Evolutionary conservation across 2,888 invertebrate species (phyloP).

Genomic region (Drosophila colorata): DNA sequence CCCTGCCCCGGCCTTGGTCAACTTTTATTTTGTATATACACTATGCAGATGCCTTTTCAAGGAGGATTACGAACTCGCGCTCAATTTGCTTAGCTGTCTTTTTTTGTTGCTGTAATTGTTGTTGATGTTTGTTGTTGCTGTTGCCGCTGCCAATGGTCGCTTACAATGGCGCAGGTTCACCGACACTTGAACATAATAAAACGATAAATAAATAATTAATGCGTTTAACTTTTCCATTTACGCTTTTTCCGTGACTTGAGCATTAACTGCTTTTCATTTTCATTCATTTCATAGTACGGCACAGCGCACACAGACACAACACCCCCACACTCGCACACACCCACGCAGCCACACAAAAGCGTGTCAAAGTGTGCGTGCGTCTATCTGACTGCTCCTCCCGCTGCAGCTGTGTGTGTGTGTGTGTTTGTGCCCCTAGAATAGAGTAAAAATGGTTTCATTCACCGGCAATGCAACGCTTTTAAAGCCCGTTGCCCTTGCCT

Average conservation of each 20-base stretch:
- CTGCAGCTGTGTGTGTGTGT: slow-evolving; percentile 3
- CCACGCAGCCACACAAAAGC: slow-evolving; percentile 44
- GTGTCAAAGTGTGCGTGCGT: slow-evolving; percentile 38
- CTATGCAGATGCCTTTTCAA: slow-evolving; percentile 38
- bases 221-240: slow-evolving; percentile 81
- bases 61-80: slow-evolving; percentile 59
- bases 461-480: slow-evolving; percentile 48
- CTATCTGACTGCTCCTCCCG: slow-evolving; percentile 23
- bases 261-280: slow-evolving; percentile 79
- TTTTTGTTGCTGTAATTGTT: slow-evolving; percentile 31
- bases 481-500: slow-evolving; percentile 40
- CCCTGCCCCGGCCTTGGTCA: background rate
- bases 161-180: slow-evolving; percentile 69
- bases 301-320: slow-evolving; percentile 19
- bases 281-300: slow-evolving; percentile 66
- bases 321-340: slow-evolving; percentile 6
- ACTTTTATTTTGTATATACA: slow-evolving; percentile 1
- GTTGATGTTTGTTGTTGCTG: slow-evolving; percentile 29
- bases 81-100: slow-evolving; percentile 71
- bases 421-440: background rate
- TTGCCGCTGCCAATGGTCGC: slow-evolving; percentile 29
- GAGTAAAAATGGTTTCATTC: slow-evolving; percentile 44
- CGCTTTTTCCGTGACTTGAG: slow-evolving; percentile 78
- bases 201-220: slow-evolving; percentile 83
- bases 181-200: slow-evolving; percentile 76